Base-by-base conservation (phyloP, 2,888 invertebrate genomes). In the Trachelus iudaicus region DNA sequence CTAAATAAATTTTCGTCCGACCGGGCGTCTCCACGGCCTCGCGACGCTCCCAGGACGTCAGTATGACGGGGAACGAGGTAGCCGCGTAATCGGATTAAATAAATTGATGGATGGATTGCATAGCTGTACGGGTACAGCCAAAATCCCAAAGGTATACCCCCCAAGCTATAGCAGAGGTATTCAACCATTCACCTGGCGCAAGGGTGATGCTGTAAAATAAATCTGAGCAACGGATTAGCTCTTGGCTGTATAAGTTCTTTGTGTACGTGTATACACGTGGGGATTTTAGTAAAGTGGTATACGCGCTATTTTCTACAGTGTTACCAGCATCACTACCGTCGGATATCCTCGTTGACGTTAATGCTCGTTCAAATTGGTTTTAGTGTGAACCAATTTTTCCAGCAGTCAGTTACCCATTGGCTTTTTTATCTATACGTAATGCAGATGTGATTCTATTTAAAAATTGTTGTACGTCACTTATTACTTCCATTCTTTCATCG, bases 11-110 rank as follows among this genome's bases (percentile, higher is more conserved):
- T 56, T 56, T 56, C 23, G 40, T 23, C 40, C 23, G 40, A 9
- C 9, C 23, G 23, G 40, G 40, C 40, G 40, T 23, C 40, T 56
- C 23, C 23, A 23, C 40, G 23, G 40, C 40, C 9, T 6, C 40
- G 15, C 40, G 40, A 71, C 31, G 71, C 71, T 71, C 71, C 71
- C 71, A 31, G 71, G 15, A 9, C 33, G 71, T 71, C 31, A 31
- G 30, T 11, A 71, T 87, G 87, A 88, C 85, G 88, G 87, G 88
- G 82, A 56, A 85, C 87, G 83, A 83, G 84, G 83, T 88, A 85
- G 82, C 75, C 37, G 81, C 77, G 85, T 89, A 88, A 89, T 89
- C 89, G 86, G 88, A 89, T 89, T 86, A 89, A 87, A 87, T 87
- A 85, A 87, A 89, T 88, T 87, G 89, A 89, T 88, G 85, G 87